These are phyloP conservation scores for Scomberomorus guttatus DNA, from an alignment of 2,797 vertebrate species.

Conservation along the genomic window DNA sequence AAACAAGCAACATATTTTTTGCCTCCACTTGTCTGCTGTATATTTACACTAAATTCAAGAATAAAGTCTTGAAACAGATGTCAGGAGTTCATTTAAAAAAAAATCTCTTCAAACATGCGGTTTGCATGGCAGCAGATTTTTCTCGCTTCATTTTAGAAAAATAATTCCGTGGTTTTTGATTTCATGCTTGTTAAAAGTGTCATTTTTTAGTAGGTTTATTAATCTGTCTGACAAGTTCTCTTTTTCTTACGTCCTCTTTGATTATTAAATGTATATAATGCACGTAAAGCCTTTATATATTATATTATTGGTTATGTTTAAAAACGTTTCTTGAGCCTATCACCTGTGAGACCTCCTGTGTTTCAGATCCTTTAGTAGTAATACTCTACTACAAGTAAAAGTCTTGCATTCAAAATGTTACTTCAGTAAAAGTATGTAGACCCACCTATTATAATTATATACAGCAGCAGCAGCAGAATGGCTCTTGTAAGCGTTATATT, in stretches of 20 bases:
- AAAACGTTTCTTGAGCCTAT: not conserved
- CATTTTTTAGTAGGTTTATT: not conserved
- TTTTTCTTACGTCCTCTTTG: not conserved
- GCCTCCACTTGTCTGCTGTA: not conserved
- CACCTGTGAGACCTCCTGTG: no score
- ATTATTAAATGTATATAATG: not conserved
- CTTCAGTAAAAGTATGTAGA: not conserved
- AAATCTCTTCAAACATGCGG: no score
- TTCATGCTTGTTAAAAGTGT: not conserved
- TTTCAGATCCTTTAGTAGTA: not conserved
- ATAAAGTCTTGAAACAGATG: not conserved
- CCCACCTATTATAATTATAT: not conserved
- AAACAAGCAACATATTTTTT: not conserved
- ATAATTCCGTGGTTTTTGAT: not conserved
- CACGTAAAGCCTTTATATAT: not conserved
- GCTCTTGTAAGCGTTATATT: not conserved
- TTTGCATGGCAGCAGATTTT: not conserved
- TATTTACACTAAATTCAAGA: not conserved
- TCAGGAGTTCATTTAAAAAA: not conserved
- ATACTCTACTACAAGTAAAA: no score
- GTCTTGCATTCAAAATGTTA: not conserved
- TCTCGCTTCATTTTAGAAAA: not conserved
- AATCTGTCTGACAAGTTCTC: not conserved
- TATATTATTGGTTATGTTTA: not conserved
- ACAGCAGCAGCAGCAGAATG: not conserved